Evolutionary conservation across 2,888 invertebrate species (phyloP).

Genomic region (Onchidella celtica): DNA sequence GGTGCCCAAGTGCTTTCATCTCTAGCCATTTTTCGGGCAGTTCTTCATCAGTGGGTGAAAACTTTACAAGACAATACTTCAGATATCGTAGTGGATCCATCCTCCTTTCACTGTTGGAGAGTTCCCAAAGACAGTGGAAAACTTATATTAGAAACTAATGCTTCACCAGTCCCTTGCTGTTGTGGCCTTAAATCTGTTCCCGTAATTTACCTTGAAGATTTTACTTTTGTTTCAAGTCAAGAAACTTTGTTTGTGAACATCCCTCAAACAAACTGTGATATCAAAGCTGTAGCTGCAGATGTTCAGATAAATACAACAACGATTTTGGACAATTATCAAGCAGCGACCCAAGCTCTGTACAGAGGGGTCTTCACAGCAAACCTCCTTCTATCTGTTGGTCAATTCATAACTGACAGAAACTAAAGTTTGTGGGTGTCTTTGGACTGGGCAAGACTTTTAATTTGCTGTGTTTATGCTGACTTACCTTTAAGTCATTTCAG

Average conservation of each 20-base stretch:
- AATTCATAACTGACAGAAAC: slow-evolving; percentile 24
- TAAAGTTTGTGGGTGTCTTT: no score
- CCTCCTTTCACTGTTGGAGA: slow-evolving; percentile 41
- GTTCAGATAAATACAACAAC: not conserved
- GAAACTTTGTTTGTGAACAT: not conserved
- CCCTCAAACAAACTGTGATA: not conserved
- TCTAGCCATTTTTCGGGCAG: slow-evolving; percentile 15
- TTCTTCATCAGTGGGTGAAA: slow-evolving; percentile 39
- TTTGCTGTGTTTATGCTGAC: no score
- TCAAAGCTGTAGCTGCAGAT: not conserved
- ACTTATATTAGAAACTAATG: not conserved
- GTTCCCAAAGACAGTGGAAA: slow-evolving; percentile 18
- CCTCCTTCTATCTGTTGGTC: slow-evolving; percentile 33
- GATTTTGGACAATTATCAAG: slow-evolving; percentile 28
- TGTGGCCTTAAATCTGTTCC: slow-evolving; percentile 31
- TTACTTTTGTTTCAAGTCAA: slow-evolving; percentile 1
- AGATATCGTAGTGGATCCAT: slow-evolving; percentile 24
- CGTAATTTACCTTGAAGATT: not conserved
- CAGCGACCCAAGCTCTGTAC: slow-evolving; percentile 13
- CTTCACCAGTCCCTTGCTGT: slow-evolving; percentile 19
- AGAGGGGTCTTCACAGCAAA: slow-evolving; percentile 27
- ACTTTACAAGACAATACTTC: not conserved
- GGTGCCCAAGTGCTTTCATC: slow-evolving; percentile 24
- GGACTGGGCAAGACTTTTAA: no score
- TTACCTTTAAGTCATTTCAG: no score